Base-by-base conservation (phyloP, 2,797 vertebrate genomes). In the Sternarchorhynchus goeldii region DNA sequence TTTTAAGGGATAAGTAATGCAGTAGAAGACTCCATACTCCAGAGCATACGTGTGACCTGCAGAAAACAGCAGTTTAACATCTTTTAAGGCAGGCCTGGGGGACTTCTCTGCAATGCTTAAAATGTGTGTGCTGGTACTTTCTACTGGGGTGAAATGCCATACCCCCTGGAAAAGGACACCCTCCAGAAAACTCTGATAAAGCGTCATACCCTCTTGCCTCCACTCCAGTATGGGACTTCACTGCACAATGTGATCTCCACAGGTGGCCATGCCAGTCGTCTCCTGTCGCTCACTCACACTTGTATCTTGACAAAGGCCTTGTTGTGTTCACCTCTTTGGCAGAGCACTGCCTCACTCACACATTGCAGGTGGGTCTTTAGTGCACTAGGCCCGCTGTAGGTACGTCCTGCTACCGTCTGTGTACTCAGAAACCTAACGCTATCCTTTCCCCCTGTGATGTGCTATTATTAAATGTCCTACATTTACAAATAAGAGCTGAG, bases 381-480 rank as follows among this genome's bases (percentile, higher is more conserved):
- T n/a, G 56, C 32, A 63, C 63, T 53, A 21, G 20, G 16, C 72
- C 18, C 17, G 32, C 64, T 73, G 63, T 76, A 31, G 34, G 25
- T 76, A 68, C 67, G 20, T 69, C 66, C 25, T 29, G 18, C 67
- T 45, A 56, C 50, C 66, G 70, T 82, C 55, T 73, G 60, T 58
- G 73, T 63, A 77, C 81, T 71, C 73, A 80, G 81, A 80, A 86
- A 86, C 77, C 36, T 78, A 85, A 88, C 83, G 78, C 86, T 79
- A 73, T 84, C 57, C 53, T 78, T 39, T 77, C 79, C 59, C 71
- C 79, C 69, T 80, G 70, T 80, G 57, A 82, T 84, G 83, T 75
- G 78, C 87, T 88, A 88, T 88, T 88, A 88, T 86, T 88, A 88
- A 87, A 85, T 84, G 85, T 77, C 83, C 87, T 77, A 85, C 74